Evolutionary conservation across 92 coral and sea anemone genomes (phyloP), one percentile per base, ranked within the genome.

Genomic region (Epizoanthus illoricatus): DNA sequence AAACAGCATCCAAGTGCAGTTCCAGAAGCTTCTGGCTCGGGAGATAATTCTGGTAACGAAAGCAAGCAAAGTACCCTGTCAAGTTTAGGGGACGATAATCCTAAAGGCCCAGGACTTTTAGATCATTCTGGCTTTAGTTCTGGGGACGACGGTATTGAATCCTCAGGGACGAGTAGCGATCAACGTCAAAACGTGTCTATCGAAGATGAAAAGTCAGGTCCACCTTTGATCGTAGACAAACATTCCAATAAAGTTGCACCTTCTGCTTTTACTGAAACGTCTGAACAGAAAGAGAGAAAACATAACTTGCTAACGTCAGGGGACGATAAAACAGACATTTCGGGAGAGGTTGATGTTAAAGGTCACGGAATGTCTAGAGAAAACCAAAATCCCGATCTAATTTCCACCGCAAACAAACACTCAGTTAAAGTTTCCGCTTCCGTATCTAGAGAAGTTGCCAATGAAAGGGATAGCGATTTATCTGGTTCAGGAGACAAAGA

Each of bases 161-260:
- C 71, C 15, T 7, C 24, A 16, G 24, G 24, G 20, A 20, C 21
- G 13, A 66, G 40, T 28, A 13, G 11, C 56, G 56, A 52, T 52
- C 13, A 52, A 10, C 16, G 2, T 52, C 56, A 52, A 9, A 52
- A 52, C 12, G 55, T 49, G 55, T 11, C 55, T 7, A 7, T 52
- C 69, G n/a, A 65, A 65, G 59, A 18, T 23, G 16, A 4, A 42
- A 4, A n/a, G 17, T 83, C 19, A 15, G 66, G 12, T 43, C 52
- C 5, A 56, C 33, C 19, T 76, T 52, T 65, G 9, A 21, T 65
- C 33, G 33, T 65, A 85, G 88, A 75, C 12, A 74, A 85, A 75
- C 88, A 75, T 71, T 66, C 59, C 2, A 71, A 12, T 11, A 41
- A 42, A 4, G 47, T 6, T 71, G 41, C 16, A 52, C 79, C 39